phyloP scores from a whole-genome alignment of 2,888 invertebrate genomes.

The Platerodrilus igneus region DNA sequence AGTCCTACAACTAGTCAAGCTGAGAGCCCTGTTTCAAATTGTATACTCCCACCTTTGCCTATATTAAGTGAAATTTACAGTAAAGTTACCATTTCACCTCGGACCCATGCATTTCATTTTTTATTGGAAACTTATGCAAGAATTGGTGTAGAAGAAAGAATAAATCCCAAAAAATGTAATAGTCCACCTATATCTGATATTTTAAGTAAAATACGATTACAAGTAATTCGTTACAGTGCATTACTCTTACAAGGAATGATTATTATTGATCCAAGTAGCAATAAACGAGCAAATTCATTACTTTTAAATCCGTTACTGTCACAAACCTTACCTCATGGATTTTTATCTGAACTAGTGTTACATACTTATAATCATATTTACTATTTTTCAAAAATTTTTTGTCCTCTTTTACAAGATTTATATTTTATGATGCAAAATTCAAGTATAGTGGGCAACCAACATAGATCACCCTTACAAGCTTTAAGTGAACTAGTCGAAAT shows the following conservation, averaged over 20 bases:
- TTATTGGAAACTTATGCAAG: conserved; percentile 65
- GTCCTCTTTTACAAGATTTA: conserved; percentile 65
- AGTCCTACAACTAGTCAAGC: conserved; percentile 49
- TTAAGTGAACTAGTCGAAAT: conserved; percentile 78
- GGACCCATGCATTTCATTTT: conserved; percentile 45
- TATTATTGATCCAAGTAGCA: conserved; percentile 47
- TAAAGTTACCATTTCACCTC: conserved; percentile 30
- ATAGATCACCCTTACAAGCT: conserved; percentile 53
- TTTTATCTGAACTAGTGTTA: conserved; percentile 57
- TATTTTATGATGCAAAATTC: conserved; percentile 63
- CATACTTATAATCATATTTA: conserved; percentile 54
- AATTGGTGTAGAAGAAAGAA: conserved; percentile 68
- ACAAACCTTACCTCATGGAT: conserved; percentile 69
- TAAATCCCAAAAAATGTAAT: conserved; percentile 71
- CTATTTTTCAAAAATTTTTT: conserved; percentile 56
- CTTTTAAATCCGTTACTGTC: conserved; percentile 65
- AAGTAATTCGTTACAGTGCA: conserved; percentile 54
- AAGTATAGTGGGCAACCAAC: conserved; percentile 64
- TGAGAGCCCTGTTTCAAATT: conserved; percentile 38
- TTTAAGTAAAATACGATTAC: conserved; percentile 54
- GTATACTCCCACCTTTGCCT: conserved; percentile 40
- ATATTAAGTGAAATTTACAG: conserved; percentile 26
- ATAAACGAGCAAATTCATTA: conserved; percentile 56
- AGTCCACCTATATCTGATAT: conserved; percentile 68
- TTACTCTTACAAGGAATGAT: conserved; percentile 53